These are phyloP conservation scores for Nasonia vitripennis DNA, from an alignment of 1,140 invertebrate genomes.

Conservation along the genomic window DNA sequence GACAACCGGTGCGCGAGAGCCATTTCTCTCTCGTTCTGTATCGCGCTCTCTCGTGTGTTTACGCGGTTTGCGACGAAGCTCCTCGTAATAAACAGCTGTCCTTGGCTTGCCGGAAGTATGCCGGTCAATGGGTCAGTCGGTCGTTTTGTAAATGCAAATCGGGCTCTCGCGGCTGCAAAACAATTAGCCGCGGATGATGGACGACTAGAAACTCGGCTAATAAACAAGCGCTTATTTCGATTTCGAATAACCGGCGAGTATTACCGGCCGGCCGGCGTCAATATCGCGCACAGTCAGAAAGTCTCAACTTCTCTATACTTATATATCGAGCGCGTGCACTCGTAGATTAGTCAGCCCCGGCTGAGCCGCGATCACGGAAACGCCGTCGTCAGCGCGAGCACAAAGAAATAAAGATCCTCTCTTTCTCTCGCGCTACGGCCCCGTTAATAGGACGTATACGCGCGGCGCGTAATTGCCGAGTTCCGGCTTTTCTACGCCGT, in stretches of 20 bases:
- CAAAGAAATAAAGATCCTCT: slow-evolving; percentile 2
- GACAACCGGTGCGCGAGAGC: slow-evolving; percentile 12
- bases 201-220: slow-evolving; percentile 41
- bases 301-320: too few species aligned
- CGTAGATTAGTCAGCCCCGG: background rate
- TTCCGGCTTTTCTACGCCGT: background rate
- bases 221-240: background rate
- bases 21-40: background rate
- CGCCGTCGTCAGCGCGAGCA: background rate
- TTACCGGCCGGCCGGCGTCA: background rate
- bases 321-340: background rate
- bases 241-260: too few species aligned
- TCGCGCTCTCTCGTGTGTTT: background rate
- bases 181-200: slow-evolving; percentile 46
- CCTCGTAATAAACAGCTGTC: background rate
- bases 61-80: background rate
- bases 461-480: background rate
- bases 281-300: too few species aligned
- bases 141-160: background rate
- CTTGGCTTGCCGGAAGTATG: background rate
- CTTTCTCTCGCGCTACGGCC: too few species aligned
- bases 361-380: background rate
- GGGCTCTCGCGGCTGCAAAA: background rate
- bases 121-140: slow-evolving; percentile 22
- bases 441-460: background rate